Base-by-base conservation (phyloP, 1,140 invertebrate genomes). In the Catajapyx aquilonaris region DNA sequence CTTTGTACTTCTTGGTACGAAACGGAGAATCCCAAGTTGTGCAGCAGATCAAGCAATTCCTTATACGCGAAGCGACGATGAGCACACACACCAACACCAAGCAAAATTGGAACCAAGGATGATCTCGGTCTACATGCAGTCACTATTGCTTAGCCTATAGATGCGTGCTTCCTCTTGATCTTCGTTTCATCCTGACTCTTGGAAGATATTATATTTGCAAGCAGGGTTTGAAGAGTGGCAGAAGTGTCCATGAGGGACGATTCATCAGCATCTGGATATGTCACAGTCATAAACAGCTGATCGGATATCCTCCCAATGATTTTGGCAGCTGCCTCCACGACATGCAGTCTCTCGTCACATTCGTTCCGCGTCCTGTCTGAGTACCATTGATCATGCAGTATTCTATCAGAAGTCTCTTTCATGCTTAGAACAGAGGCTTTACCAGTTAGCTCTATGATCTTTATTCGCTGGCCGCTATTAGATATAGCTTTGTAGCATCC, bases 241-340 rank as follows among this genome's bases (percentile, higher is more conserved):
- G 5, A 4, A 4, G 28, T 5, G 5, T 9, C 5, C 5, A 11
- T 20, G 33, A 5, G 11, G 5, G 44, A 28, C 34, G 48, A 41
- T 28, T 38, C 16, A 35, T 52, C 50, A 31, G 46, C 38, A 25
- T 50, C 44, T 38, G 54, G 48, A 49, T 55, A 56, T 22, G 17
- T 49, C 46, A 11, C 44, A 48, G 37, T 51, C 48, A 47, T 48
- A 40, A 13, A 45, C 34, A 35, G 35, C 1, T 18, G 48, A 41
- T 46, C 40, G 36, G 39, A 54, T 54, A 44, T 54, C 51, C 41
- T 52, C 44, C 5, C 44, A 23, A 53, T 49, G 31, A 55, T 55
- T 33, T 37, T 45, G 41, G 47, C 53, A 20, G 51, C 50, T 31
- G 48, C 46, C 32, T 50, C 38, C 33, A 54, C 39, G 13, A 48